Base-by-base conservation (phyloP, 2,797 vertebrate genomes). In the Gambelia wislizenii region DNA sequence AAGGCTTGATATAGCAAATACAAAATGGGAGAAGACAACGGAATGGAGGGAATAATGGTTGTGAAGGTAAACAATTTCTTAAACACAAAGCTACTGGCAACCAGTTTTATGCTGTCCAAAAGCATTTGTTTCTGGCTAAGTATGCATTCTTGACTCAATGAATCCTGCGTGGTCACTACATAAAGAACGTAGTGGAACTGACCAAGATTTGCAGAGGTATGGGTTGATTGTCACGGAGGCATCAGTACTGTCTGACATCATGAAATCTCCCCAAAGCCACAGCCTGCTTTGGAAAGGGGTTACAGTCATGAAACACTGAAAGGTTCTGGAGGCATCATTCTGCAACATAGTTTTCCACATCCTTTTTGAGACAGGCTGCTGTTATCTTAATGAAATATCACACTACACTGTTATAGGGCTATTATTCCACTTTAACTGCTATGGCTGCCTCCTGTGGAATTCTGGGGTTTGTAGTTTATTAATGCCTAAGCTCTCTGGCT, bases 301-400 rank as follows among this genome's bases (percentile, higher is more conserved):
- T 72, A 39, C 16, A 54, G 61, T 74, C 36, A 72, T 74, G 8
- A 81, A 39, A 30, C 39, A 81, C 4, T 33, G 1, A 49, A 67
- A 79, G 79, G 56, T 52, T 16, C 14, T 59, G 22, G 69, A 36
- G 30, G 59, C 61, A 47, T 52, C 22, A 84, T 27, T 72, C 33
- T 84, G 30, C 18, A 52, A 85, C 27, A 59, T 76, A 86, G 33
- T 69, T 79, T 52, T 36, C n/a, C 4, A 36, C 27, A 67, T 69
- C 44, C 13, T 69, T 83, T 87, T 87, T 83, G n/a, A 86, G n/a
- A 86, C 22, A 27, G 25, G 44, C 75, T 67, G 33, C n/a, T 69
- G 9, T 61, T 67, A 79, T 47, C 22, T 42, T n/a, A n/a, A n/a
- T n/a, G n/a, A n/a, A n/a, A n/a, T n/a, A n/a, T n/a, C n/a, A n/a